phyloP scores from a whole-genome alignment of 2,888 invertebrate species.

The Tiliacea aurago region DNA sequence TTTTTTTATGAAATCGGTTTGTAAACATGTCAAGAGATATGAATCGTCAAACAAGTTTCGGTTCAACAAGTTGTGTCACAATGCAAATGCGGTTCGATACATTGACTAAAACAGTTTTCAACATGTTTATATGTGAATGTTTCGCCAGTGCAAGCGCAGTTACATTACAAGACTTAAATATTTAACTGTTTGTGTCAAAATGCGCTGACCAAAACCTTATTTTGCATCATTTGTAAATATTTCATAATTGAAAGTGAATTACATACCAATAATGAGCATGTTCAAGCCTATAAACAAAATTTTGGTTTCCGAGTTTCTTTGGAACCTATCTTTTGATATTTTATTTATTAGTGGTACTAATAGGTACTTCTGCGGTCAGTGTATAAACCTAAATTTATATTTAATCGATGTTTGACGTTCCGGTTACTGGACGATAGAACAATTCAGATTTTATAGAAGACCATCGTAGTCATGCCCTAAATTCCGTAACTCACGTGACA shows the following conservation, averaged over 20 bases:
- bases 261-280: background rate
- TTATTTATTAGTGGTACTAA: background rate
- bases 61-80: background rate
- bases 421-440: constrained; percentile 8
- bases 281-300: background rate
- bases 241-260: background rate
- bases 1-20: background rate
- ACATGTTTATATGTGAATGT: background rate
- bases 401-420: background rate
- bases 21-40: background rate
- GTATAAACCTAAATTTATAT: constrained; percentile 12
- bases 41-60: background rate
- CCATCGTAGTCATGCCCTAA: constrained; percentile 36
- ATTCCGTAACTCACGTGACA: constrained; percentile 33
- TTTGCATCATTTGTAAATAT: constrained; percentile 16
- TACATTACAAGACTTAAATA: constrained; percentile 29
- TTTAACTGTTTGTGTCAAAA: constrained; percentile 22
- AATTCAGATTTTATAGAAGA: constrained; percentile 36
- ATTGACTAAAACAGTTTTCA: background rate
- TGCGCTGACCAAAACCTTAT: constrained; percentile 26
- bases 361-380: constrained; percentile 30
- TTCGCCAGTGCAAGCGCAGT: background rate
- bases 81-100: background rate
- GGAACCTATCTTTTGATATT: background rate
- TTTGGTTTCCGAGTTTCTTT: constrained; percentile 1